Evolutionary conservation across 1,140 invertebrate genomes (phyloP).

Genomic region (Drosophila varians): DNA sequence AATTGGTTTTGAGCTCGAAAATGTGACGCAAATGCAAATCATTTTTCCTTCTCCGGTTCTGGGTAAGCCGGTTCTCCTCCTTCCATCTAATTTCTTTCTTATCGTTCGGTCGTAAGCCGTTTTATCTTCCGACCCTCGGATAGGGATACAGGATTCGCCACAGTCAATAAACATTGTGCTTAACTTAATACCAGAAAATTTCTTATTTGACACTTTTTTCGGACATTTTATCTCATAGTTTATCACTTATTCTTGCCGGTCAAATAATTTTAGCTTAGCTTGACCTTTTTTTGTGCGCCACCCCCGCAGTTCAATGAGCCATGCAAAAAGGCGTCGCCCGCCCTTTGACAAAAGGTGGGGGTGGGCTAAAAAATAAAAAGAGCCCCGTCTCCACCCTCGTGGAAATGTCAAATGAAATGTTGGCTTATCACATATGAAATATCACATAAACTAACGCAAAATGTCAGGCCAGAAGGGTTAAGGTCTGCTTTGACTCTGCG

Average conservation of each 20-base stretch:
- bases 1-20: slow-evolving; percentile 3
- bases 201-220: slow-evolving; percentile 43
- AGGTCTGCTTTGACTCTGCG: slow-evolving; percentile 22
- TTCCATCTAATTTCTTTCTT: slow-evolving; percentile 6
- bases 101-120: slow-evolving; percentile 6
- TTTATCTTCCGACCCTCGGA: slow-evolving; percentile 4
- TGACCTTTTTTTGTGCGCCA: slow-evolving; percentile 15
- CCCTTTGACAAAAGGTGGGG: slow-evolving; percentile 39
- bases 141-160: background rate
- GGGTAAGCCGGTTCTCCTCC: background rate
- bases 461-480: slow-evolving; percentile 70
- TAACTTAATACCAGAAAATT: slow-evolving; percentile 40
- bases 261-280: slow-evolving; percentile 48
- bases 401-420: slow-evolving; percentile 66
- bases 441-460: slow-evolving; percentile 79
- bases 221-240: slow-evolving; percentile 47
- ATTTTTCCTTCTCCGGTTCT: background rate
- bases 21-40: background rate
- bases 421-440: slow-evolving; percentile 77
- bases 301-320: slow-evolving; percentile 38
- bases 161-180: slow-evolving; percentile 40
- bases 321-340: slow-evolving; percentile 29
- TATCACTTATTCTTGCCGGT: slow-evolving; percentile 43
- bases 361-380: slow-evolving; percentile 3
- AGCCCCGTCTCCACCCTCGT: slow-evolving; percentile 1